Percentiles rank a stretch among this genome's conserved stretches.
Evolutionary conservation across 2,888 invertebrate species (phyloP).

Genomic region (Arctia plantaginis): DNA sequence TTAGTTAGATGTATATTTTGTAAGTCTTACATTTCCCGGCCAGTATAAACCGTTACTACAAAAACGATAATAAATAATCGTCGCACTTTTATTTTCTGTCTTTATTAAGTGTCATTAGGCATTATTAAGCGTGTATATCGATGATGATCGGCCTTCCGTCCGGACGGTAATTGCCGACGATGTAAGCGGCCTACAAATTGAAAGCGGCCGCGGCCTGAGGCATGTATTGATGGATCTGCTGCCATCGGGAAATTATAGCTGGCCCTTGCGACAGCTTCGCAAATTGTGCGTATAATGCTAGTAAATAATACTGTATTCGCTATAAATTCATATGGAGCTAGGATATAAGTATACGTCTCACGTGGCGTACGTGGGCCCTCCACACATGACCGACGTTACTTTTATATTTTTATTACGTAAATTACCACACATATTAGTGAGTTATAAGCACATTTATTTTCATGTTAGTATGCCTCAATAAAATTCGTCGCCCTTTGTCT

Average conservation of each 20-base stretch:
- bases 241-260: conserved; percentile 85
- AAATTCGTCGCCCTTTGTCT: conserved; percentile 73
- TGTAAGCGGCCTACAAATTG: conserved; percentile 85
- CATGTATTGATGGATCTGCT: conserved; percentile 85
- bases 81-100: conserved; percentile 83
- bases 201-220: conserved; percentile 83
- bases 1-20: not conserved
- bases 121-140: conserved; percentile 84
- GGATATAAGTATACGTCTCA: conserved; percentile 68
- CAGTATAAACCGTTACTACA: conserved; percentile 61
- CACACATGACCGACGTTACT: conserved; percentile 35
- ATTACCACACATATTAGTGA: conserved; percentile 32
- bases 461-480: conserved; percentile 23
- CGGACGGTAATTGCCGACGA: conserved; percentile 81
- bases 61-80: conserved; percentile 77
- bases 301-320: conserved; percentile 81
- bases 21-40: not conserved
- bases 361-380: conserved; percentile 56
- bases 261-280: conserved; percentile 85
- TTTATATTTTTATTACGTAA: conserved; percentile 29
- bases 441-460: conserved; percentile 16
- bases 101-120: conserved; percentile 86
- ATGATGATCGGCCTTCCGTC: conserved; percentile 85
- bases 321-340: conserved; percentile 80
- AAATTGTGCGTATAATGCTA: conserved; percentile 86